These are phyloP conservation scores for Brienomyrus brachyistius DNA, from an alignment of 2,113 vertebrate species.

Conservation along the genomic window DNA sequence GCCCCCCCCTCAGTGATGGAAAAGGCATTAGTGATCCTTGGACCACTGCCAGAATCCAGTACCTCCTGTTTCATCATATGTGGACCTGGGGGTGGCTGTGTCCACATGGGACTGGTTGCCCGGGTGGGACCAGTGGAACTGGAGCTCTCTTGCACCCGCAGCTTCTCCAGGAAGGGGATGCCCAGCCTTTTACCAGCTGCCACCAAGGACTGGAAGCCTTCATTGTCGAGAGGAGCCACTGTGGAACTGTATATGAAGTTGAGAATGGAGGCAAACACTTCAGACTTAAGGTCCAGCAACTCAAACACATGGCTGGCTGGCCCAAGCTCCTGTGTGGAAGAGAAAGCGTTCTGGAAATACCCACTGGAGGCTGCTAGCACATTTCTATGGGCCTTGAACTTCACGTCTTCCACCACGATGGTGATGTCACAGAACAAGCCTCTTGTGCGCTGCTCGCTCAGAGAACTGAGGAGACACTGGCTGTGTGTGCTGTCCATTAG, in stretches of 20 bases:
- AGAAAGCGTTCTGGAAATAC: conserved; percentile 87
- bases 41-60: conserved; percentile 69
- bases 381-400: conserved; percentile 90
- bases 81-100: neutral
- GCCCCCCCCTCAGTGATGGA: conserved; percentile 85
- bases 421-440: conserved; percentile 97
- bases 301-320: conserved; percentile 85
- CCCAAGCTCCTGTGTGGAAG: conserved; percentile 73
- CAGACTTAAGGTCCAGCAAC: conserved; percentile 88
- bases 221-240: conserved; percentile 67
- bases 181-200: conserved; percentile 89
- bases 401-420: conserved; percentile 94
- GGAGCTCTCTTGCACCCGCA: conserved; percentile 48
- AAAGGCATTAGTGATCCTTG: conserved; percentile 94
- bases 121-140: conserved; percentile 21
- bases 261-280: conserved; percentile 90
- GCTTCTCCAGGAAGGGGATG: conserved; percentile 90
- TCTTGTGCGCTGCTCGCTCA: conserved; percentile 91
- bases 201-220: conserved; percentile 72
- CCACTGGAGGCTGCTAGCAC: conserved; percentile 95
- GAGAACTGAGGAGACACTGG: conserved; percentile 3
- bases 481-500: conserved; percentile 6
- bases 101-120: conserved; percentile 23
- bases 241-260: conserved; percentile 96
- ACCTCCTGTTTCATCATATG: conserved; percentile 62